Base-by-base conservation (phyloP, 2,113 vertebrate species). In the Anhinga anhinga region DNA sequence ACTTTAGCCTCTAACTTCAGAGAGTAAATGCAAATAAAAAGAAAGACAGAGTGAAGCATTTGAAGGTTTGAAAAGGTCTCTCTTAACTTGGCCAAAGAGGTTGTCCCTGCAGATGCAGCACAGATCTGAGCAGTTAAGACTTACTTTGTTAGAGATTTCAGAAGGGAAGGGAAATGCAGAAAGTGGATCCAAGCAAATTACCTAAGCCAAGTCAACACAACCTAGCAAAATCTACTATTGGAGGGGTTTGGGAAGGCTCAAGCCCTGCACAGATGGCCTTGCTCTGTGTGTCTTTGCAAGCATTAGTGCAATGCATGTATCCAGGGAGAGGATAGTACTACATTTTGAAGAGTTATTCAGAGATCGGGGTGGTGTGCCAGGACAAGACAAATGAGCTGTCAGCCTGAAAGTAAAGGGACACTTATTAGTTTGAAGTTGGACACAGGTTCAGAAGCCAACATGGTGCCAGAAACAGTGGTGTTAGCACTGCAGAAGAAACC, bases 371-470 rank as follows among this genome's bases (percentile, higher is more conserved):
- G 50, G 40, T 72, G 44, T 79, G 56, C 69, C 86, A 85, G 81
- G 72, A 82, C 81, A 93, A 91, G 95, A 97, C 10, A 89, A 93
- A 93, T 89, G 86, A 76, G 38, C 83, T 89, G 93, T 86, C 94
- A 89, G 21, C 29, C 81, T 55, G 52, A 44, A 95, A 89, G 56
- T 62, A 86, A 91, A 76, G 29, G 69, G 44, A 67, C 26, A 23
- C 86, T 92, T 79, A 65, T 32, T 89, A 84, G 27, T 50, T 81
- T 91, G 72, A 84, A 84, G 50, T 49, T 93, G 73, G 89, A 82
- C 65, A 36, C n/a, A 11, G 40, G 38, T 89, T 96, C 76, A 63
- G 65, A 89, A 79, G 34, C 14, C 73, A 74, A 56, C 13, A 1
- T 30, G 34, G 23, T 74, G 69, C 86, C 84, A 91, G 80, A 61